Evolutionary conservation across 2,888 invertebrate genomes (phyloP).

Genomic region (Epistrophe eligans): DNA sequence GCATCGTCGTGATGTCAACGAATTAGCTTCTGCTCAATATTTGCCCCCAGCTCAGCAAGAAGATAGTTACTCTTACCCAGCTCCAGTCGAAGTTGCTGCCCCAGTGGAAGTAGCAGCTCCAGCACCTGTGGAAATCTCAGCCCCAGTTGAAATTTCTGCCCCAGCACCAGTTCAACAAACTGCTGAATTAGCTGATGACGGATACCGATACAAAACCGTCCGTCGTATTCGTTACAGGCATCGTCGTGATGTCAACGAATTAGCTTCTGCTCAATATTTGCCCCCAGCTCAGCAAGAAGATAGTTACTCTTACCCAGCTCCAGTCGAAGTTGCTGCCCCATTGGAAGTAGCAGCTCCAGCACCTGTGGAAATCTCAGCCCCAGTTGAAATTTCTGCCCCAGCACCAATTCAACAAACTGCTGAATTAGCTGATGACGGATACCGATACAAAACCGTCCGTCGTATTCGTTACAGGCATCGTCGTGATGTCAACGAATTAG

Average conservation of each 20-base stretch:
- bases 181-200: slow-evolving; percentile 71
- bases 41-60: slow-evolving; percentile 69
- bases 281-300: slow-evolving; percentile 51
- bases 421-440: slow-evolving; percentile 56
- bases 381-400: slow-evolving; percentile 14
- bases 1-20: slow-evolving; percentile 81
- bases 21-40: slow-evolving; percentile 79
- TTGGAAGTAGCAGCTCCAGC: not conserved
- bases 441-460: slow-evolving; percentile 71
- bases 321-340: slow-evolving; percentile 1
- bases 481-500: slow-evolving; percentile 78
- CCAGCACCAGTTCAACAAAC: not conserved
- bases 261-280: slow-evolving; percentile 79
- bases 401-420: not conserved
- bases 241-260: slow-evolving; percentile 81
- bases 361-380: not conserved
- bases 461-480: slow-evolving; percentile 68
- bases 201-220: slow-evolving; percentile 77
- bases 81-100: not conserved
- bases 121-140: slow-evolving; percentile 24
- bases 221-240: slow-evolving; percentile 76
- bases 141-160: slow-evolving; percentile 20
- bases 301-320: slow-evolving; percentile 32
- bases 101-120: not conserved
- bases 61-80: slow-evolving; percentile 28